Evolutionary conservation across 2,888 invertebrate species (phyloP).

Genomic region (Pocota personata): DNA sequence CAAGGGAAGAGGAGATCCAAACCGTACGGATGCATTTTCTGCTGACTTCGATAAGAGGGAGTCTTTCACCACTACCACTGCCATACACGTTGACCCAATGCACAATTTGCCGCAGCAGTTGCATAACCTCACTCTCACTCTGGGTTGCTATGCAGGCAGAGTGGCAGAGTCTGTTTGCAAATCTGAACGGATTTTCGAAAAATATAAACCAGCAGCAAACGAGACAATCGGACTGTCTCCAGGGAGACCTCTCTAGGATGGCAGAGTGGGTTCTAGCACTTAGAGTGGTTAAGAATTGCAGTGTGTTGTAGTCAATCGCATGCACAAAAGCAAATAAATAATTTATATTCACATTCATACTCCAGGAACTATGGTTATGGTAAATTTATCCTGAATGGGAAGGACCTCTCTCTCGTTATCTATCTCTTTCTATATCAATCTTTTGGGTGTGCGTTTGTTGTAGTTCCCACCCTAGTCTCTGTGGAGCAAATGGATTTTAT

Average conservation of each 20-base stretch:
- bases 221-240: slow-evolving; percentile 52
- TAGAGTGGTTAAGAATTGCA: slow-evolving; percentile 20
- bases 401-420: neutral
- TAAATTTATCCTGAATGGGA: slow-evolving; percentile 21
- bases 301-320: slow-evolving; percentile 40
- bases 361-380: slow-evolving; percentile 28
- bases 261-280: neutral
- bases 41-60: slow-evolving; percentile 49
- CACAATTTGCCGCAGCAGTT: slow-evolving; percentile 11
- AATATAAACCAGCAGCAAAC: slow-evolving; percentile 55
- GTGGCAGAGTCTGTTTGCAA: slow-evolving; percentile 42
- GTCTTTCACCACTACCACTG: neutral
- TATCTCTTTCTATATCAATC: slow-evolving; percentile 1
- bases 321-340: slow-evolving; percentile 61
- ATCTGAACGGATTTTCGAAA: slow-evolving; percentile 63
- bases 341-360: slow-evolving; percentile 59
- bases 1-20: neutral
- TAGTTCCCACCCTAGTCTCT: no score
- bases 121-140: slow-evolving; percentile 18
- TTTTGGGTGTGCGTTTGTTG: neutral
- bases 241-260: slow-evolving; percentile 26
- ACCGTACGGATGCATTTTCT: slow-evolving; percentile 40
- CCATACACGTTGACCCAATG: slow-evolving; percentile 22
- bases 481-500: slow-evolving; percentile 1
- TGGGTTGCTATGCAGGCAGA: neutral